Percentiles rank a stretch among this genome's conserved stretches.
These are phyloP conservation scores for Sylvilagus bachmani DNA, from an alignment of 2,113 vertebrate genomes.

Conservation along the genomic window DNA sequence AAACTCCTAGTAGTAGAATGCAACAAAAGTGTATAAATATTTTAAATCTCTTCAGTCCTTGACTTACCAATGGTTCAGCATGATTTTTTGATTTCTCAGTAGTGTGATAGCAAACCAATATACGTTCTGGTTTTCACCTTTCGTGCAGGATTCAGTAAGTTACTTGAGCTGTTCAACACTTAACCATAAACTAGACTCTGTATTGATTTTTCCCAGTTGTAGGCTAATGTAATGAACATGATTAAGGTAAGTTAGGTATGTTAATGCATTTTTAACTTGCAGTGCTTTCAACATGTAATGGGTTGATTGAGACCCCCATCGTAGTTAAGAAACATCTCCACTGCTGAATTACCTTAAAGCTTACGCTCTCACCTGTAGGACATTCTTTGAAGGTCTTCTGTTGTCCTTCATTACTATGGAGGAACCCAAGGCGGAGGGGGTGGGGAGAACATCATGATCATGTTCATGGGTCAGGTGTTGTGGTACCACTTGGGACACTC, in stretches of 20 bases:
- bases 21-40: background rate
- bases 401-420: background rate
- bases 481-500: too few species aligned
- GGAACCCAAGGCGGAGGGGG: background rate
- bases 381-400: background rate
- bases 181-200: background rate
- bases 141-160: background rate
- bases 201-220: background rate
- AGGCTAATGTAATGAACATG: too few species aligned
- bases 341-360: background rate
- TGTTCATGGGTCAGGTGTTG: too few species aligned
- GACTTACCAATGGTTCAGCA: background rate
- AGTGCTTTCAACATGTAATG: background rate
- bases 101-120: background rate
- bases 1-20: constrained; percentile 5
- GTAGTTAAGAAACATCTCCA: background rate
- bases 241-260: background rate
- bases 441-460: background rate
- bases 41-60: background rate
- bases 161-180: background rate
- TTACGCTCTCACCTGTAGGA: background rate
- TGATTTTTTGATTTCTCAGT: background rate
- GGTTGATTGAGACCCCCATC: background rate
- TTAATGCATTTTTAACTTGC: background rate
- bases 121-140: background rate